Percentiles rank a stretch among this genome's conserved stretches.
These are phyloP conservation scores for Chrysochloris asiatica DNA, from an alignment of 2,113 vertebrate genomes.

Conservation along the genomic window DNA sequence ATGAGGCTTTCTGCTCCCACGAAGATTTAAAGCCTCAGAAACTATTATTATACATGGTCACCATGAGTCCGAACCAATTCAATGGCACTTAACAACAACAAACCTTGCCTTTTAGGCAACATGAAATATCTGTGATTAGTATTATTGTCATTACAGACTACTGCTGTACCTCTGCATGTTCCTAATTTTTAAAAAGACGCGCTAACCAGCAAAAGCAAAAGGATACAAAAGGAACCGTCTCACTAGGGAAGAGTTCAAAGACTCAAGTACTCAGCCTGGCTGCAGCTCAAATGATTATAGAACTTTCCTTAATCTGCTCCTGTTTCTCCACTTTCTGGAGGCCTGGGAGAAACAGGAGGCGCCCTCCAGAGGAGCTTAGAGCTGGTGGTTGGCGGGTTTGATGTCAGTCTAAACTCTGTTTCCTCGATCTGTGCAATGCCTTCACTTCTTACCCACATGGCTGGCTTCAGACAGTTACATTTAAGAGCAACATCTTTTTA, in stretches of 20 bases:
- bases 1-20: too few relatives aligned
- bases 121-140: too few relatives aligned
- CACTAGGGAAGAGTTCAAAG: conserved; percentile 54
- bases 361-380: neutral
- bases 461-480: neutral
- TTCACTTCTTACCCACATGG: neutral
- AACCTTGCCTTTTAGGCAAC: too few relatives aligned
- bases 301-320: conserved; percentile 47
- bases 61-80: too few relatives aligned
- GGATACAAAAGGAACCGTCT: conserved; percentile 32
- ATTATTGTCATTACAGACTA: neutral
- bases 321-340: conserved; percentile 21
- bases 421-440: conserved; percentile 2
- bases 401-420: conserved; percentile 24
- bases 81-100: too few relatives aligned
- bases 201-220: conserved; percentile 55
- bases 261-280: neutral
- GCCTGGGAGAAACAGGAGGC: neutral
- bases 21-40: too few relatives aligned
- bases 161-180: neutral
- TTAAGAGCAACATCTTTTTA: conserved; percentile 15
- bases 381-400: neutral
- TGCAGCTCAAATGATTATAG: conserved; percentile 45
- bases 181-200: conserved; percentile 43
- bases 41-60: too few relatives aligned